These are phyloP conservation scores for Gallinago jamesoni DNA, from an alignment of 2,113 vertebrate species.

Conservation along the genomic window DNA sequence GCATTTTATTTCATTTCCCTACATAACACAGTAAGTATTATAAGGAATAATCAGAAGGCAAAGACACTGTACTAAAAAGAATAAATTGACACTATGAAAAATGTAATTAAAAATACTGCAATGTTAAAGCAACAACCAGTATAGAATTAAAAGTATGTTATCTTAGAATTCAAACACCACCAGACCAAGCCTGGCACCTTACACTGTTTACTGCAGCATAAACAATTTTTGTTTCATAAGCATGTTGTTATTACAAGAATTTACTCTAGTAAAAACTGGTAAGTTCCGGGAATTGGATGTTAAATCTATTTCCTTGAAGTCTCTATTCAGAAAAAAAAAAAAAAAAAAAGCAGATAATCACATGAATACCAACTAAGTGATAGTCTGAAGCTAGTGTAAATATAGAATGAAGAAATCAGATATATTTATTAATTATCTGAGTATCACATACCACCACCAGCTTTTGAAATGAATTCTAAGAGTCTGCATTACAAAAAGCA, in stretches of 20 bases:
- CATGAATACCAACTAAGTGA: not conserved
- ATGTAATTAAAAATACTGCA: not conserved
- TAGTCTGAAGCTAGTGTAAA: not conserved
- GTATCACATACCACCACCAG: not conserved
- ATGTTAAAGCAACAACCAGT: not conserved
- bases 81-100: conserved; percentile 15
- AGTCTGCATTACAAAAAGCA: not conserved
- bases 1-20: conserved; percentile 57
- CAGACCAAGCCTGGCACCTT: not conserved
- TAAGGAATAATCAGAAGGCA: conserved; percentile 11
- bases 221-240: not conserved
- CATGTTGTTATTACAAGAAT: not conserved
- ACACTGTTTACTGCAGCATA: not conserved
- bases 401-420: not conserved
- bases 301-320: not conserved
- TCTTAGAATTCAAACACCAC: not conserved
- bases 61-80: not conserved
- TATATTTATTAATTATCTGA: not conserved
- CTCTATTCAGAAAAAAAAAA: not conserved
- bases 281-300: not conserved
- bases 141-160: not conserved
- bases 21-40: not conserved
- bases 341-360: not conserved
- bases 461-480: not conserved
- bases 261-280: not conserved